Evolutionary conservation across 2,888 invertebrate genomes (phyloP).

Genomic region (Rhamnusium bicolor): DNA sequence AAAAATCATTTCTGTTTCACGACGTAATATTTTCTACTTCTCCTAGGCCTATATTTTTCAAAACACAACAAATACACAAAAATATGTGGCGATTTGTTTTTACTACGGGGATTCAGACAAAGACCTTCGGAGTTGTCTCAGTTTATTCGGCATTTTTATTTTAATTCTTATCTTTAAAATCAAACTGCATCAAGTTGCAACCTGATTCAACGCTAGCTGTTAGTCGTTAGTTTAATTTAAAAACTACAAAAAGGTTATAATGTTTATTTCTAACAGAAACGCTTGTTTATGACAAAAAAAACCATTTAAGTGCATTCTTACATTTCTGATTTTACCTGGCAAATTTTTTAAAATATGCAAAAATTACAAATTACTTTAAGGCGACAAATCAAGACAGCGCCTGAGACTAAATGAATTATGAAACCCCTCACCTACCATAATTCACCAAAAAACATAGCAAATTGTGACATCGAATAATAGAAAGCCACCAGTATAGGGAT

Average conservation of each 20-base stretch:
- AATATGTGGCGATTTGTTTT: too few relatives aligned
- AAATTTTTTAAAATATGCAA: constrained; percentile 25
- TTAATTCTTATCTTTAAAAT: too few relatives aligned
- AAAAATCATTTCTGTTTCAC: too few relatives aligned
- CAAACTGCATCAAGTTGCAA: too few relatives aligned
- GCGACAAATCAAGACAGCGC: constrained; percentile 10
- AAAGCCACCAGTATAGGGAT: not conserved
- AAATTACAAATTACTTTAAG: not conserved
- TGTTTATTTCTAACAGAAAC: not conserved
- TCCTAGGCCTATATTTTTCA: too few relatives aligned
- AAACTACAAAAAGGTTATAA: not conserved
- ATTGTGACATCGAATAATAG: constrained; percentile 12
- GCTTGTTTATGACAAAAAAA: not conserved
- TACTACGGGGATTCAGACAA: too few relatives aligned
- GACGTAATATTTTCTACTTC: too few relatives aligned
- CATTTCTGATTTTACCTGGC: constrained; percentile 7
- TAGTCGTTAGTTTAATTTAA: not conserved
- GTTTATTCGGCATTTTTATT: too few relatives aligned
- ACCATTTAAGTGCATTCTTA: not conserved
- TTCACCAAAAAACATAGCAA: constrained; percentile 33
- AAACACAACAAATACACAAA: too few relatives aligned
- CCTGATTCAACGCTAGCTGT: too few relatives aligned
- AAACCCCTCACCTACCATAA: constrained; percentile 17
- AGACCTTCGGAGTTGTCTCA: too few relatives aligned
- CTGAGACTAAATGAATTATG: constrained; percentile 11